These are phyloP conservation scores for Lasioglossum vierecki DNA, from an alignment of 2,888 invertebrate genomes.

Conservation along the genomic window DNA sequence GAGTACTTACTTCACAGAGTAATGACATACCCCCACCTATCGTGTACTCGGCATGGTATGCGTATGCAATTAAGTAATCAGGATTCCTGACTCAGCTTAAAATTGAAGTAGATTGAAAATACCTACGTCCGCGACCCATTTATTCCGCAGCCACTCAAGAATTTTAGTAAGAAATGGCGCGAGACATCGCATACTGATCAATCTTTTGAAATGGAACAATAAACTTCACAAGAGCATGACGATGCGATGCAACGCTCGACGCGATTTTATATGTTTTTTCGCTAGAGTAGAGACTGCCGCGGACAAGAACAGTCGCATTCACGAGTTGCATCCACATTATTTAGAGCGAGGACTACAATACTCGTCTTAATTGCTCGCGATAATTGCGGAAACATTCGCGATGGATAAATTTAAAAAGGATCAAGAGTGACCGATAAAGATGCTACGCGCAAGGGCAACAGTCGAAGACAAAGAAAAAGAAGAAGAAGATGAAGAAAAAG, in stretches of 20 bases:
- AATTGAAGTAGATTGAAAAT: neutral
- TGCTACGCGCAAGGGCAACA: neutral
- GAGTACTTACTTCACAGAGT: conserved; percentile 75
- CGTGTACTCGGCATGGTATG: conserved; percentile 70
- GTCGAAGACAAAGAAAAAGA: neutral
- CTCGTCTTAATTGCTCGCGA: neutral
- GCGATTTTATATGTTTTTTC: neutral
- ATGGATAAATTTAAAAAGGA: neutral
- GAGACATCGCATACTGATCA: neutral
- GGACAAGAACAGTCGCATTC: neutral
- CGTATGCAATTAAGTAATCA: conserved; percentile 68
- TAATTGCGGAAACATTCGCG: conserved; percentile 3
- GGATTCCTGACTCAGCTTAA: neutral
- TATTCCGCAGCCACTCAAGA: neutral
- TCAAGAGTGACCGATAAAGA: neutral
- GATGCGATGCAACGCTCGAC: no score
- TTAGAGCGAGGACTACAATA: neutral
- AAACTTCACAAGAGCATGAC: neutral
- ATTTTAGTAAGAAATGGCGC: neutral
- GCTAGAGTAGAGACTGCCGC: neutral
- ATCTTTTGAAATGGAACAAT: neutral
- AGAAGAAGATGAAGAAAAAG: neutral
- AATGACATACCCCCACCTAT: conserved; percentile 73
- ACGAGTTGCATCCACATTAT: neutral
- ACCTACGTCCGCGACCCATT: neutral